Base-by-base conservation (phyloP, 2,797 vertebrate species). In the Rachycentron canadum region DNA sequence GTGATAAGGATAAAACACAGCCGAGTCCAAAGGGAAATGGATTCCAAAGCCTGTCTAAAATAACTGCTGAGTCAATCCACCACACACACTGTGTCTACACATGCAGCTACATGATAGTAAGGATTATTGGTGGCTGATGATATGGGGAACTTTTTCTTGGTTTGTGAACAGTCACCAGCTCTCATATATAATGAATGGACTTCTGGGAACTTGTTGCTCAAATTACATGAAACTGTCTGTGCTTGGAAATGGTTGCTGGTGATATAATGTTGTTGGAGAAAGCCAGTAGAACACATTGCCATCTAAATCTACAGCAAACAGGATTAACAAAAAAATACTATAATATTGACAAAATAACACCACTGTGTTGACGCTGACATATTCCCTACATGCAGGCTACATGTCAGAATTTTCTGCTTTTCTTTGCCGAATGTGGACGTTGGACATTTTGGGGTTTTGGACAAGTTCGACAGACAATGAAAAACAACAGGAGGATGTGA, bases 141-240 rank as follows among this genome's bases (percentile, higher is more conserved):
- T 30, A 62, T 23, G 63, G 28, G 21, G 21, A 57, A 70, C 69
- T n/a, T 65, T 76, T 69, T 75, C 60, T 19, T 61, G 56, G 60
- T 7, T 76, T 23, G 69, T 34, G 50, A 69, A 58, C 53, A 40
- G 41, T 62, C 43, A 56, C 49, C 61, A 50, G 75, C 72, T 78
- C 71, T 89, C 77, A 88, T 89, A 5, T 41, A 82, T 91, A 77
- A 89, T 88, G 25, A 76, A 90, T 69, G 40, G 38, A 58, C 57
- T 64, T 74, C 69, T 53, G 58, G 79, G 69, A 86, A 82, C 76
- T 28, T 77, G 77, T 73, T 72, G 64, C 62, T 89, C 86, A 77
- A 49, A 81, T 91, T 76, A 84, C 79, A 25, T 30, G 1, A 23
- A 21, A 32, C 76, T 60, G 59, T 80, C 75, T 36, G 43, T 58